phyloP scores from a whole-genome alignment of 2,888 invertebrate genomes.

The Yponomeuta malinellus region DNA sequence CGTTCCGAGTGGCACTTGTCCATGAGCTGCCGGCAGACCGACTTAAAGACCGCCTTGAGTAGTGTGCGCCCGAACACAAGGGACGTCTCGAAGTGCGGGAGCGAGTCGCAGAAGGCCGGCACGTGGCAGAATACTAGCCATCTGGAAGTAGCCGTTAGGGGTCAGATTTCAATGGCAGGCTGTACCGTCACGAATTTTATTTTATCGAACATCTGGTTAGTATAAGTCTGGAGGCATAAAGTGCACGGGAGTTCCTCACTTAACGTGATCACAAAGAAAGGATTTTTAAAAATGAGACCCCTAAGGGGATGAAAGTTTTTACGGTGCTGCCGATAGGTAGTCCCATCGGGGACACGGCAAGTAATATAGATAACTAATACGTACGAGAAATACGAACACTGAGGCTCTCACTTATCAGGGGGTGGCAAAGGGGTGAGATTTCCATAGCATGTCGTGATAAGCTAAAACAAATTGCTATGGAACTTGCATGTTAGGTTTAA shows the following conservation, averaged over 20 bases:
- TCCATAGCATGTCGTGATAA: too few species aligned
- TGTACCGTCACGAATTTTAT: not conserved
- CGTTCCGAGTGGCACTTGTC: constrained; percentile 93
- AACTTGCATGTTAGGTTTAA: too few species aligned
- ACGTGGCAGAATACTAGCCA: constrained; percentile 98
- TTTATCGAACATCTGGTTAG: not conserved
- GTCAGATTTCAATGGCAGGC: not conserved
- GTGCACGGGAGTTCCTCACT: not conserved
- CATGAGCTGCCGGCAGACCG: constrained; percentile 89
- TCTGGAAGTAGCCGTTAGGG: constrained; percentile 44
- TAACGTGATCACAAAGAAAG: too few species aligned
- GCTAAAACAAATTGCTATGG: too few species aligned
- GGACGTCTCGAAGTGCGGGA: constrained; percentile 93
- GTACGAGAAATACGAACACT: too few species aligned
- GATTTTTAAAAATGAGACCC: too few species aligned
- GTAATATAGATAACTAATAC: too few species aligned
- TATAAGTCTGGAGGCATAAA: not conserved
- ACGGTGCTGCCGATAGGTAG: too few species aligned
- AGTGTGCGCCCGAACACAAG: constrained; percentile 93
- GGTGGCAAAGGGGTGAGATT: too few species aligned
- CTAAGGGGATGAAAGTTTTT: too few species aligned
- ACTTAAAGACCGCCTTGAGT: constrained; percentile 87
- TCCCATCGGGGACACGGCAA: too few species aligned
- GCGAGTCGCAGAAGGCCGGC: constrained; percentile 95
- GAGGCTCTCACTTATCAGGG: too few species aligned